phyloP scores from a whole-genome alignment of 35 echinoderm and acorn worm genomes.

The Diadema setosum region DNA sequence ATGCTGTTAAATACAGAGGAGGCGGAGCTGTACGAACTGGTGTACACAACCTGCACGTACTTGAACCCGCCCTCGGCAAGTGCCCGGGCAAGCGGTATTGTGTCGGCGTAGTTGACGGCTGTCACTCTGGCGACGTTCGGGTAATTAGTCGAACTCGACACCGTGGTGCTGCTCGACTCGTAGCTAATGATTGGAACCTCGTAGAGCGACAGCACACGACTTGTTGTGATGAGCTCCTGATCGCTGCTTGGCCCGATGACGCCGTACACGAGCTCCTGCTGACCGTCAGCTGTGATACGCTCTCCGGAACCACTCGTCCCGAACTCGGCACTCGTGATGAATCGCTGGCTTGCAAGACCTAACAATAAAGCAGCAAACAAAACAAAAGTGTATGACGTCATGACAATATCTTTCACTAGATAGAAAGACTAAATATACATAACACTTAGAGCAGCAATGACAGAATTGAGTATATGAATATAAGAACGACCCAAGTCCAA shows the following conservation, averaged over 20 bases:
- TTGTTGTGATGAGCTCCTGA: constrained; percentile 34
- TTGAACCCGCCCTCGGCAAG: neutral
- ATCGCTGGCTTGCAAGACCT: constrained; percentile 31
- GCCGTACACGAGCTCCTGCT: constrained; percentile 66
- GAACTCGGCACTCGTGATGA: constrained; percentile 53
- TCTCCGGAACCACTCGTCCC: constrained; percentile 58
- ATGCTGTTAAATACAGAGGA: neutral
- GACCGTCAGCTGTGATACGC: neutral
- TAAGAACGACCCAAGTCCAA: no score
- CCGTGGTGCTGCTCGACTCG: neutral
- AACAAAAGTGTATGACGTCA: no score
- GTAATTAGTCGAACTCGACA: neutral
- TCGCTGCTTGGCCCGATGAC: constrained; percentile 64
- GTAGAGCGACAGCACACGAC: constrained; percentile 41
- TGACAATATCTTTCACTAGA: no score
- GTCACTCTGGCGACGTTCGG: constrained; percentile 22
- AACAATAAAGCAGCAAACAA: no score
- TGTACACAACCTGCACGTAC: constrained; percentile 31
- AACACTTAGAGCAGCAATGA: no score
- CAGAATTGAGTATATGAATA: no score
- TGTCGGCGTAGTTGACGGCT: neutral
- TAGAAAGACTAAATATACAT: no score
- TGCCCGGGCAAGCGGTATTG: neutral
- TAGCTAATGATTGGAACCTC: constrained; percentile 42
- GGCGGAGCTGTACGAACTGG: neutral